phyloP scores from a whole-genome alignment of 2,113 vertebrate genomes.

The Polyodon spathula region DNA sequence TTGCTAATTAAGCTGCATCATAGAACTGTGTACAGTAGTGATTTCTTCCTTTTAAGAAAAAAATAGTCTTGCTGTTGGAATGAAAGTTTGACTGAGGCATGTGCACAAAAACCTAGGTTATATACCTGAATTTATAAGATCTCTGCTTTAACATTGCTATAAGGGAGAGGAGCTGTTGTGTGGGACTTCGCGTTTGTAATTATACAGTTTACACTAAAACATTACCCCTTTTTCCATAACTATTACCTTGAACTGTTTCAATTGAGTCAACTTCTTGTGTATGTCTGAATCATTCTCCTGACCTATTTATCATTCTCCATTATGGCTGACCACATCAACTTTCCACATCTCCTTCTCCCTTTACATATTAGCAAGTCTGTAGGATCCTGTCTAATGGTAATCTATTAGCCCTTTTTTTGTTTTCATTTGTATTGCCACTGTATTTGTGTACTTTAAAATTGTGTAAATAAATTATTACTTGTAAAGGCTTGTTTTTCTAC shows the following conservation, averaged over 20 bases:
- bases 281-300: too few species aligned
- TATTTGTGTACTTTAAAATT: slow-evolving; percentile 81
- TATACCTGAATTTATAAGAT: background rate
- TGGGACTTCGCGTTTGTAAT: background rate
- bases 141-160: slow-evolving; percentile 4
- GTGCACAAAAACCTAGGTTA: slow-evolving; percentile 7
- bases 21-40: too few species aligned
- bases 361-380: slow-evolving; percentile 34
- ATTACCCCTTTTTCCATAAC: background rate
- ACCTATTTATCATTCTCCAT: slow-evolving; percentile 1
- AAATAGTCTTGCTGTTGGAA: too few species aligned
- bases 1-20: too few species aligned
- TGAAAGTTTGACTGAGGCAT: slow-evolving; percentile 12
- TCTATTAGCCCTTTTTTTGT: slow-evolving; percentile 38
- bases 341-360: slow-evolving; percentile 16
- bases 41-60: too few species aligned
- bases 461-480: slow-evolving; percentile 95
- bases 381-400: slow-evolving; percentile 53
- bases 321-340: slow-evolving; percentile 24
- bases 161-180: background rate
- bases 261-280: too few species aligned
- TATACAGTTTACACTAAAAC: background rate
- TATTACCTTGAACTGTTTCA: background rate
- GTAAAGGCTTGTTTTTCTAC: slow-evolving; percentile 31
- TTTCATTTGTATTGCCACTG: slow-evolving; percentile 73